phyloP scores from a whole-genome alignment of 2,888 invertebrate genomes.

The Ectobius pallidus region DNA sequence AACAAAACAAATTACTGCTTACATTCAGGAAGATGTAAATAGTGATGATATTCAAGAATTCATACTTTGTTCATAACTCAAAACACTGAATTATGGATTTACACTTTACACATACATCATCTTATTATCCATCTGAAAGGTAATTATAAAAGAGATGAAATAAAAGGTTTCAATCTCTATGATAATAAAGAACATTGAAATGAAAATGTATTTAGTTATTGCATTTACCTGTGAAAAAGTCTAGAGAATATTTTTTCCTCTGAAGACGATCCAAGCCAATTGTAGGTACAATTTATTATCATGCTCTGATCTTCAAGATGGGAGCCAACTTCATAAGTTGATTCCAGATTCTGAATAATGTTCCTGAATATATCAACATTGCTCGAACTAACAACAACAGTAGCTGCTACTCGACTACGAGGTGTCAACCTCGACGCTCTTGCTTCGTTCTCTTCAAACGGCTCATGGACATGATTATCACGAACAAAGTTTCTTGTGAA shows the following conservation, averaged over 20 bases:
- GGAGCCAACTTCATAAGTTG: constrained; percentile 93
- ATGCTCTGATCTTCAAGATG: constrained; percentile 94
- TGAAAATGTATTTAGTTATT: too few species aligned
- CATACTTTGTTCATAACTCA: too few species aligned
- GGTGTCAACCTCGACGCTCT: constrained; percentile 78
- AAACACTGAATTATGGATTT: too few species aligned
- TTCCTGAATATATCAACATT: constrained; percentile 90
- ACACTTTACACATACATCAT: too few species aligned
- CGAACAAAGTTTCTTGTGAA: constrained; percentile 89
- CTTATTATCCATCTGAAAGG: too few species aligned
- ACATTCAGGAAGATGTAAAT: too few species aligned
- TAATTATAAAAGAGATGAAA: too few species aligned
- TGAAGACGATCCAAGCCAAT: constrained; percentile 87
- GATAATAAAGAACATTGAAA: too few species aligned
- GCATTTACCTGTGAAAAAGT: constrained; percentile 70
- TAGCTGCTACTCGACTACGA: constrained; percentile 90
- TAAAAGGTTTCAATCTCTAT: too few species aligned
- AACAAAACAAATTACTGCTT: too few species aligned
- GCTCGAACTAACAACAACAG: constrained; percentile 83
- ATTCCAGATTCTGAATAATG: constrained; percentile 87
- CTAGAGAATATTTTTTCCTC: constrained; percentile 74
- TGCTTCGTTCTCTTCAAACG: constrained; percentile 73
- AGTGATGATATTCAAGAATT: too few species aligned
- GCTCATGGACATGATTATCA: constrained; percentile 85
- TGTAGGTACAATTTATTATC: constrained; percentile 90